Conservation (phyloP, 1,140 invertebrate species). For the Amphibalanus amphitrite region DNA sequence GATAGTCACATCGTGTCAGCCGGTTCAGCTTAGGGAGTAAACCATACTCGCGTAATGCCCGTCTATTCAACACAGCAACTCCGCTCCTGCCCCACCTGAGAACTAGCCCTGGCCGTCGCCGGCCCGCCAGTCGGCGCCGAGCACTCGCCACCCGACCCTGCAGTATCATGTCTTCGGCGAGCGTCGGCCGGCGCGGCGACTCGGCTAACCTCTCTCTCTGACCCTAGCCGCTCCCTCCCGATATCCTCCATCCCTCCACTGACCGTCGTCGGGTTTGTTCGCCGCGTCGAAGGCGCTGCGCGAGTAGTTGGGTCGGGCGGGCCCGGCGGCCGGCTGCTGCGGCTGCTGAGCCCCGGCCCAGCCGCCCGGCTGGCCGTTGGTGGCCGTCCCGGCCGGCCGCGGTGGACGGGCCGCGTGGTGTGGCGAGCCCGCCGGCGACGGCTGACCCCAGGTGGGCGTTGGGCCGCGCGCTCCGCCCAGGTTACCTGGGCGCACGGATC, state of each 20-base stretch:
- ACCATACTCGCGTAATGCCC: too few relatives aligned
- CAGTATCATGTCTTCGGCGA: too few relatives aligned
- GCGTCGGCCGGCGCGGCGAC: neutral
- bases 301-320: neutral
- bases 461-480: constrained; percentile 82
- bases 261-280: neutral
- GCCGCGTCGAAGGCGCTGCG: neutral
- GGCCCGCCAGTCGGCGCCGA: neutral
- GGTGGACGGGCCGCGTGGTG: too few relatives aligned
- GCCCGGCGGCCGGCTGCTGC: neutral
- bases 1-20: too few relatives aligned
- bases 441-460: neutral
- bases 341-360: too few relatives aligned
- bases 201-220: neutral
- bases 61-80: neutral
- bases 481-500: too few relatives aligned
- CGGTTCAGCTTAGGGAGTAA: too few relatives aligned
- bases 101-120: neutral
- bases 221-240: neutral
- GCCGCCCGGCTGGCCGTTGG: too few relatives aligned
- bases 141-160: too few relatives aligned
- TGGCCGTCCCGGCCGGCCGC: too few relatives aligned
- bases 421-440: too few relatives aligned
- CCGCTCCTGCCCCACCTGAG: neutral
- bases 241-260: neutral